Base-by-base conservation (phyloP, 1,140 invertebrate species). In the Aphaenogaster floridana region DNA sequence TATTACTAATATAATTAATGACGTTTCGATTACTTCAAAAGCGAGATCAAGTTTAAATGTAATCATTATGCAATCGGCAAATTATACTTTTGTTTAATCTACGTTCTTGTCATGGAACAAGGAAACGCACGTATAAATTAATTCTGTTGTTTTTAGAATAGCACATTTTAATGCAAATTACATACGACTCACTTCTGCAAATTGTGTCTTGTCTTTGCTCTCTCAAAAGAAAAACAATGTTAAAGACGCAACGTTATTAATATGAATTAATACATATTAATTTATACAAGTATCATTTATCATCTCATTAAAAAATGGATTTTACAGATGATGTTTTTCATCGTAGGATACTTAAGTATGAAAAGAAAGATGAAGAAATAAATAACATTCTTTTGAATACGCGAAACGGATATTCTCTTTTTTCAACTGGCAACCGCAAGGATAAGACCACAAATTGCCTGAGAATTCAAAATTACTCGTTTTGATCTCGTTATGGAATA, bases 391-490 rank as follows among this genome's bases (percentile, higher is more conserved):
- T 48, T 34, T 48, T 34, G 39, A 61, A n/a, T 57, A 79, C 17
- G 45, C 28, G 21, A 50, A 50, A 79, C 28, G 42, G 6, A 64
- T 77, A 61, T 61, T 68, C n/a, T 54, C 13, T 8, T 80, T 80
- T 68, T 69, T 42, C 17, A n/a, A 11, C 9, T 48, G 59, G 11
- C 5, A 34, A 81, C 59, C 77, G 36, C 61, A 86, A 87, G 7
- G 34, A 52, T 54, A 69, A 86, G 52, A 77, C 77, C 81, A 28
- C 71, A 88, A 76, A 78, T 21, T 64, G 76, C 17, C 71, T 48
- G 21, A 59, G 68, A 86, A 71, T 79, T 87, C 63, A 79, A 80
- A 80, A 72, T 71, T 76, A 63, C 13, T 54, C 15, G 64, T 86
- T 86, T 78, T 39, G 28, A 86, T 72, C 52, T 88, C 39, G 39